Base-by-base conservation (phyloP, 2,113 vertebrate genomes). In the Morone saxatilis region DNA sequence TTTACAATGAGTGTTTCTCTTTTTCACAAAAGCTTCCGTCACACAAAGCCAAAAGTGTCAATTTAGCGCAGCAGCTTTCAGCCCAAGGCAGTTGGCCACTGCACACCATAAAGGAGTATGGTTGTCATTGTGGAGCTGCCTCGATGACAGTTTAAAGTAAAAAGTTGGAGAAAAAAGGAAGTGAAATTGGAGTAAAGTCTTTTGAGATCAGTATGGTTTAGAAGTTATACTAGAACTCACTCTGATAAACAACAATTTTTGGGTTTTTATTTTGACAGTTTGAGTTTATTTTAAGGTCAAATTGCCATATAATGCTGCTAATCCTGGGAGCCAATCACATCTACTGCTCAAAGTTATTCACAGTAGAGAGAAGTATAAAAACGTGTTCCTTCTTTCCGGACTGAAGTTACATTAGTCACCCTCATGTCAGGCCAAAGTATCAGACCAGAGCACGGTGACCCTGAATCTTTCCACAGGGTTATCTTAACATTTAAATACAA, bases 401-500 rank as follows among this genome's bases (percentile, higher is more conserved):
- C n/a, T 54, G 4, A 60, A 17, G 56, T 70, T 61, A 54, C 20
- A 60, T 70, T 20, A 61, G 38, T 47, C 40, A 31, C 51, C 56
- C 61, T 75, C 20, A 38, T 68, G 51, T 81, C 59, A 11, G 54
- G 57, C 53, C 36, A 50, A 84, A 76, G 80, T 86, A 73, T 78
- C 66, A 54, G 31, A 31, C 31, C 31, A 41, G 80, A 79, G 48
- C 76, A 31, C 8, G 1, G 19, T 78, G 91, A 86, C 82, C 76
- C 60, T 20, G 67, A 79, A 70, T 47, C 80, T 85, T 75, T 72
- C 59, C 67, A 75, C 41, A 4, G 43, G 62, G 70, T 45, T 71
- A 59, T 69, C 63, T 83, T 91, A 85, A 89, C 85, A 87, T 88
- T 89, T 90, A 79, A 78, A 86, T 80, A 62, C 13, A 83, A 62